Evolutionary conservation across 2,113 vertebrate species (phyloP).

Genomic region (Prietella phreatophila): DNA sequence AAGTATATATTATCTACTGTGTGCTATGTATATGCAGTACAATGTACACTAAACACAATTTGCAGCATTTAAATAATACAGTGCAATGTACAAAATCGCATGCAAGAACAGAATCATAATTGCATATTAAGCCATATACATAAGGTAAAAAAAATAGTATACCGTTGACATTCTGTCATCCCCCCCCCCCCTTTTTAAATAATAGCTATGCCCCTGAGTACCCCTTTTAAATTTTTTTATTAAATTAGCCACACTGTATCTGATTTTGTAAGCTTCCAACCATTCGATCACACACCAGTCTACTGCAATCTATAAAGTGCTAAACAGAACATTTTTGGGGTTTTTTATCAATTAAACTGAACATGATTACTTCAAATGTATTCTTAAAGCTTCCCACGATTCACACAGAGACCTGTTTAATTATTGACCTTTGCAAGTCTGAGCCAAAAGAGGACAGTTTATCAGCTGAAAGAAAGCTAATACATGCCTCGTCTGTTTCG

Average conservation of each 20-base stretch:
- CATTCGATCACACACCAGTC: neutral
- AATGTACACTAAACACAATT: no score
- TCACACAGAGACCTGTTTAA: neutral
- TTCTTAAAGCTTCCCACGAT: neutral
- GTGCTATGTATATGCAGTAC: no score
- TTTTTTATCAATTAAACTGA: neutral
- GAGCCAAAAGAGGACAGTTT: neutral
- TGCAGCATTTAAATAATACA: no score
- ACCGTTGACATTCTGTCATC: no score
- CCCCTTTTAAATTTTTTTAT: neutral
- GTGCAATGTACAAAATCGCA: no score
- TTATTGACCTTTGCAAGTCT: neutral
- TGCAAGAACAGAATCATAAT: no score
- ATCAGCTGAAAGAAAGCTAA: neutral
- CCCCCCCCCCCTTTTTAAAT: no score
- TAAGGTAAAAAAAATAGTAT: no score
- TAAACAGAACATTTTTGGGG: neutral
- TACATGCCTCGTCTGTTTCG: constrained; percentile 1
- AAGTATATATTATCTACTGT: no score
- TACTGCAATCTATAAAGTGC: neutral
- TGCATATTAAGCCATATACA: no score
- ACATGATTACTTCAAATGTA: neutral
- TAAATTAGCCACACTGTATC: neutral
- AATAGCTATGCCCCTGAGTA: no score
- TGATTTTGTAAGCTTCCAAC: neutral